phyloP scores from a whole-genome alignment of 2,113 vertebrate genomes.

The Pelvicachromis taeniatus region DNA sequence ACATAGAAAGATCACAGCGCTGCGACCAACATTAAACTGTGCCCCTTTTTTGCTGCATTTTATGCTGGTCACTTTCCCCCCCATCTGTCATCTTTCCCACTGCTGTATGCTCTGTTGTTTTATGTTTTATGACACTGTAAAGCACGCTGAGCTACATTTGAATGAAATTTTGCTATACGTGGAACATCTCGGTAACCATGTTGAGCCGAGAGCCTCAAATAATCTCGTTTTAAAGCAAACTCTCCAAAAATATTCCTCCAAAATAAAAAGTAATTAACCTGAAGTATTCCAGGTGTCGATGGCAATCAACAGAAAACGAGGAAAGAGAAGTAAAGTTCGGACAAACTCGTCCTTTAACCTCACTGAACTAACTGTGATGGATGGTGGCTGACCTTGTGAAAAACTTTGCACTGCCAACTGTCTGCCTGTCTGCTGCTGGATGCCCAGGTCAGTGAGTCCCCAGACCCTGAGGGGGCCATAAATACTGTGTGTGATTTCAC shows the following conservation, averaged over 20 bases:
- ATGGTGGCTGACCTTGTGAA: conserved; percentile 56
- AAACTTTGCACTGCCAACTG: conserved; percentile 50
- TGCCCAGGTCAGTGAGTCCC: conserved; percentile 60
- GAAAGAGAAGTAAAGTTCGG: not conserved
- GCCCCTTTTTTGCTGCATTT: not conserved
- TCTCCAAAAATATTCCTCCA: not conserved
- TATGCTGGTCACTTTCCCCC: not conserved
- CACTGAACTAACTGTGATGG: not conserved
- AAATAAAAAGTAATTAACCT: not conserved
- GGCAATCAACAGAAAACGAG: not conserved
- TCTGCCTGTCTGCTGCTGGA: conserved; percentile 41
- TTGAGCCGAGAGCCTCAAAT: not conserved
- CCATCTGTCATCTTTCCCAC: not conserved
- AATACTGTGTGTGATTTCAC: conserved; percentile 65
- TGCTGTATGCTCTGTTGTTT: not conserved
- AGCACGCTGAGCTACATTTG: not conserved
- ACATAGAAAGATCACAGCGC: not conserved
- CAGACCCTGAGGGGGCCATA: conserved; percentile 52
- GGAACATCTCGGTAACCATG: not conserved
- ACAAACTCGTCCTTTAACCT: not conserved
- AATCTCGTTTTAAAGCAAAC: not conserved
- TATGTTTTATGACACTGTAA: not conserved
- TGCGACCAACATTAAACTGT: not conserved
- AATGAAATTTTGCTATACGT: not conserved
- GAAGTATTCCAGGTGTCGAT: not conserved